Evolutionary conservation across 23 tunicate genomes (phyloP).

Genomic region (Ciona savignyi): DNA sequence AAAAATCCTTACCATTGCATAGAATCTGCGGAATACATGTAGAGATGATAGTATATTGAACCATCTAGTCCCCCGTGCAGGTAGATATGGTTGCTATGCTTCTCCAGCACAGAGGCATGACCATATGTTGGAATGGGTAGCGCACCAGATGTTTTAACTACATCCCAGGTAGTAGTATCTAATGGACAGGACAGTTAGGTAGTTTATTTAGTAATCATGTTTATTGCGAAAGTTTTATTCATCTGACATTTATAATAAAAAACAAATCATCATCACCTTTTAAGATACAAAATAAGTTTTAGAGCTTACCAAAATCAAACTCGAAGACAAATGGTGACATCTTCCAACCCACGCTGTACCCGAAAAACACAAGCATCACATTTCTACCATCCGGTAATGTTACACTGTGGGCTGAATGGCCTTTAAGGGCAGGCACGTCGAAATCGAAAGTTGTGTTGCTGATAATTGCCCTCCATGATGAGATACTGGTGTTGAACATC

Average conservation of each 20-base stretch:
- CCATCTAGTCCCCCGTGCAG: constrained; percentile 47
- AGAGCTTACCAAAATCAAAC: constrained; percentile 40
- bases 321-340: constrained; percentile 40
- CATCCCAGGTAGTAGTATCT: constrained; percentile 15
- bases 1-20: constrained; percentile 16
- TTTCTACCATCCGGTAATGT: constrained; percentile 2
- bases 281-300: too few species aligned
- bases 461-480: constrained; percentile 11
- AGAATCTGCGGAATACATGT: constrained; percentile 4
- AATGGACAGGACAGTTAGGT: too few species aligned
- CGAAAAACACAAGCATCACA: constrained; percentile 58
- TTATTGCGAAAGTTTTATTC: too few species aligned
- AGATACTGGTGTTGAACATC: constrained; percentile 9
- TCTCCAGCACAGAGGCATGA: constrained; percentile 57
- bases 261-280: too few species aligned
- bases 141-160: constrained; percentile 30
- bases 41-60: background rate
- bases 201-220: too few species aligned
- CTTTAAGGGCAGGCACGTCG: constrained; percentile 24
- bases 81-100: constrained; percentile 21
- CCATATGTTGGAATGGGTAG: constrained; percentile 31
- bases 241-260: too few species aligned
- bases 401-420: constrained; percentile 52
- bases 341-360: constrained; percentile 35
- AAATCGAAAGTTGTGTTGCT: background rate